phyloP scores from a whole-genome alignment of 2,113 vertebrate genomes.

The Nipponia nippon region DNA sequence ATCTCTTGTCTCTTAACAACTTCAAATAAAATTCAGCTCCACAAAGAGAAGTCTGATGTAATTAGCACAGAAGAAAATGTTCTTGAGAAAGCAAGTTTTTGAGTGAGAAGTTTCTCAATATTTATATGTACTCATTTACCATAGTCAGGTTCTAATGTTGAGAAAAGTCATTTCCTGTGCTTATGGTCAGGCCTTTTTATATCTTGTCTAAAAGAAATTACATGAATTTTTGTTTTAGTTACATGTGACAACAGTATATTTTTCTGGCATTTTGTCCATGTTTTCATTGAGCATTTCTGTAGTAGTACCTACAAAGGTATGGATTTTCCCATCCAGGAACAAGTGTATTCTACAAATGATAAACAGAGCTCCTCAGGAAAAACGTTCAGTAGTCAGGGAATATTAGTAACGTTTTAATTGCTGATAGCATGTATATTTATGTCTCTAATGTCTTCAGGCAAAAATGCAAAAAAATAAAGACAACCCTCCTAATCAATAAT shows the following conservation, averaged over 20 bases:
- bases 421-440: not conserved
- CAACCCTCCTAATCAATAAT: not conserved
- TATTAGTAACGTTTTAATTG: not conserved
- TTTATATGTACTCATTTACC: not conserved
- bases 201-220: not conserved
- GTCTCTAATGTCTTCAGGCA: not conserved
- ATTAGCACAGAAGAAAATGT: not conserved
- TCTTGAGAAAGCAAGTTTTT: not conserved
- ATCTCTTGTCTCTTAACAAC: not conserved
- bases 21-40: not conserved
- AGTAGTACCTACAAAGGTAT: not conserved
- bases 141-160: not conserved
- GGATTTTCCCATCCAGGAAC: not conserved
- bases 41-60: not conserved
- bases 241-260: not conserved
- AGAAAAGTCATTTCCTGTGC: not conserved
- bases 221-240: not conserved
- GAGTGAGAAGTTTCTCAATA: not conserved
- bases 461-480: not conserved
- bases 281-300: not conserved
- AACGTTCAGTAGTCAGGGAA: not conserved
- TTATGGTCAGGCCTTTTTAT: not conserved
- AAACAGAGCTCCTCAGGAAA: not conserved
- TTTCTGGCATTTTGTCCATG: not conserved
- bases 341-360: not conserved